Conservation (phyloP, 2,797 vertebrate species). For the Malacoraja senta region DNA sequence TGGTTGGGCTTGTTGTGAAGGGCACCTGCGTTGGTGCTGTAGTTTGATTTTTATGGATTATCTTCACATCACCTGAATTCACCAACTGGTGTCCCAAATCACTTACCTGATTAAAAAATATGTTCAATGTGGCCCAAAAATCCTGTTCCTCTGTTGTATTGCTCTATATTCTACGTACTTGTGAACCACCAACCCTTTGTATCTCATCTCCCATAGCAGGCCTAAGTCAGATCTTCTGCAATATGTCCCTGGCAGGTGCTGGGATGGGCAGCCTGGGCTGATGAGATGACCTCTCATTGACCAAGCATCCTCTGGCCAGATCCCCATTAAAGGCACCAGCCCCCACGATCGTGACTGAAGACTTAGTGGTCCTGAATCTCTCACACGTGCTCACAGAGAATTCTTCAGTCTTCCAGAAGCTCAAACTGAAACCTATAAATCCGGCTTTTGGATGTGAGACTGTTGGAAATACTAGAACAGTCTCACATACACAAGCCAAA, state of each 20-base stretch:
- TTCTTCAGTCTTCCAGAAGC: background rate
- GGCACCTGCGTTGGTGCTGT: too few relatives aligned
- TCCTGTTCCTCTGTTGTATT: too few relatives aligned
- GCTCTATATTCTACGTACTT: too few relatives aligned
- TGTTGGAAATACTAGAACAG: background rate
- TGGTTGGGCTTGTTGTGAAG: too few relatives aligned
- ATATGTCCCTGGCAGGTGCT: background rate
- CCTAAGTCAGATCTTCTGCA: background rate
- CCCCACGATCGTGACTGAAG: background rate
- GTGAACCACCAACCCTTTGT: background rate
- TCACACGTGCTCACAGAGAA: background rate
- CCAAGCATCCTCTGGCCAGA: background rate
- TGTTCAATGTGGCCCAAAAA: too few relatives aligned
- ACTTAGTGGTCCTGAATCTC: background rate
- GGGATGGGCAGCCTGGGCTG: background rate
- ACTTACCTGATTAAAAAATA: too few relatives aligned
- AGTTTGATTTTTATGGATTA: too few relatives aligned
- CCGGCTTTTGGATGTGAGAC: too few relatives aligned
- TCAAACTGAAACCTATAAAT: background rate
- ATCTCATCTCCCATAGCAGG: background rate
- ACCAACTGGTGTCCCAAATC: too few relatives aligned
- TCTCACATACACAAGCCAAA: background rate
- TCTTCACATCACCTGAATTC: too few relatives aligned
- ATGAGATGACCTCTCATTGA: background rate
- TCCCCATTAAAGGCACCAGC: background rate